phyloP scores from a whole-genome alignment of 2,797 vertebrate species.

The Pitangus sulphuratus region DNA sequence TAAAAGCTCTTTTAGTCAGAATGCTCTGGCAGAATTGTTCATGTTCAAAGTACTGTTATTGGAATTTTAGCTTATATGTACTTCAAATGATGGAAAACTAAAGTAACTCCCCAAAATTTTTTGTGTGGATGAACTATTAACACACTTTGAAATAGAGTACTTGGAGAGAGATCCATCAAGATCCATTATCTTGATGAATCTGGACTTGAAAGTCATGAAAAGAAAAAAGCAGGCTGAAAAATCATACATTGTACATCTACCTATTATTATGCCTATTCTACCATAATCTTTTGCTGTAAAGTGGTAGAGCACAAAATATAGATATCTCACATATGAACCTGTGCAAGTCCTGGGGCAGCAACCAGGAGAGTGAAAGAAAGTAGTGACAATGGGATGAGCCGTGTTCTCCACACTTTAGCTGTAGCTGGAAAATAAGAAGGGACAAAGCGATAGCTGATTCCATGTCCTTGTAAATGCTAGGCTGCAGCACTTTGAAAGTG shows the following conservation, averaged over 20 bases:
- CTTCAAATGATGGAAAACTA: neutral
- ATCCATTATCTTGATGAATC: neutral
- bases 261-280: neutral
- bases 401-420: neutral
- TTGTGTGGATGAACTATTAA: neutral
- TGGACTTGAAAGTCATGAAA: neutral
- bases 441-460: neutral
- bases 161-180: neutral
- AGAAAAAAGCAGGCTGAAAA: neutral
- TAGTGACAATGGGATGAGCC: neutral
- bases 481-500: rapidly evolving
- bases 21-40: neutral
- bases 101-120: neutral
- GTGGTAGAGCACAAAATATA: neutral
- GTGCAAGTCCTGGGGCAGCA: neutral
- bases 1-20: neutral
- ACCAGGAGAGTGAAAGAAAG: neutral
- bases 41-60: neutral
- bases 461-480: neutral
- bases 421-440: neutral
- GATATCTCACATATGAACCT: neutral
- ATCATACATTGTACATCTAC: neutral
- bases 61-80: neutral
- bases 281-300: neutral
- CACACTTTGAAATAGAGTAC: neutral